Evolutionary conservation across 2,797 vertebrate genomes (phyloP).

Genomic region (Coregonus ussuriensis): DNA sequence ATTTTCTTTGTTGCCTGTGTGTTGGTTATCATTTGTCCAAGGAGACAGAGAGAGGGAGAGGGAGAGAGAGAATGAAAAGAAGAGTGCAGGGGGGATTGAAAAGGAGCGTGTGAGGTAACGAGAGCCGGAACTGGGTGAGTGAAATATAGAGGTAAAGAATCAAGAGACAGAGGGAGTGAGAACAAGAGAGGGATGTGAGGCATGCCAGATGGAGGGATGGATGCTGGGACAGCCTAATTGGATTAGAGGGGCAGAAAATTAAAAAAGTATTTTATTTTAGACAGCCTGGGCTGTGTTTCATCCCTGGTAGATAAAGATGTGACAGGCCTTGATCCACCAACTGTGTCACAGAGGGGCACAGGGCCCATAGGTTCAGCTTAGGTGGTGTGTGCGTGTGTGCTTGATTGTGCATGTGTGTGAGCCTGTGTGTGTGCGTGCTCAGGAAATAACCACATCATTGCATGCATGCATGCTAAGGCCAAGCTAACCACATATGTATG

Average conservation of each 20-base stretch:
- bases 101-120: neutral
- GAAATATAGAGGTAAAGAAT: neutral
- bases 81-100: neutral
- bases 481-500: slow-evolving; percentile 1
- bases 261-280: neutral
- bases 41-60: neutral
- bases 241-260: slow-evolving; percentile 4
- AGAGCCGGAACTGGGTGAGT: neutral
- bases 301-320: neutral
- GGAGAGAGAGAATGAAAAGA: neutral
- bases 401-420: neutral
- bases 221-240: neutral
- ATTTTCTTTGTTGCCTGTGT: neutral
- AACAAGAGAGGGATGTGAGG: neutral
- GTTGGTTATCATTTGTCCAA: neutral
- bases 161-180: neutral
- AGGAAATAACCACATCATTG: too few relatives aligned
- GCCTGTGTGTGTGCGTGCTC: neutral
- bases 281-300: neutral
- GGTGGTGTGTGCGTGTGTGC: neutral
- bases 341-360: neutral
- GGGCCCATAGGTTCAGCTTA: neutral
- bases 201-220: slow-evolving; percentile 1
- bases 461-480: neutral
- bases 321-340: neutral